A percentile compares a stretch with the other conserved stretches of the same genome.
These are phyloP conservation scores for Numida meleagris DNA, from an alignment of 2,113 vertebrate species.

Conservation along the genomic window DNA sequence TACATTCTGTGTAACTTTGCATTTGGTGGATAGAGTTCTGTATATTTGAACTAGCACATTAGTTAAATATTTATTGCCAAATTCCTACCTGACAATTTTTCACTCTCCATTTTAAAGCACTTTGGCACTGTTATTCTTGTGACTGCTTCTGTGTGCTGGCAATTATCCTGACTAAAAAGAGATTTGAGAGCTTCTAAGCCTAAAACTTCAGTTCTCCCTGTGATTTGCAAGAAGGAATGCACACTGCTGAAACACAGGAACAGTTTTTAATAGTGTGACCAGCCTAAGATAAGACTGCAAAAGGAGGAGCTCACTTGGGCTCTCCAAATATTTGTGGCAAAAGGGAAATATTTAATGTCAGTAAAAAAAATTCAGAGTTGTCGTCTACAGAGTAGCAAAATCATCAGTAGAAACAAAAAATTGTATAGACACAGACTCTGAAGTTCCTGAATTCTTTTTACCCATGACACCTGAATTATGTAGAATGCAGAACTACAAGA, in stretches of 20 bases:
- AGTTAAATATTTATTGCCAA: not conserved
- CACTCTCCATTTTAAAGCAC: not conserved
- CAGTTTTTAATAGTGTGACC: not conserved
- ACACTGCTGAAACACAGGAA: not conserved
- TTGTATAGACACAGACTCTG: not conserved
- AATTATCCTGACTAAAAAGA: constrained; percentile 51
- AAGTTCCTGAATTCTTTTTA: not conserved
- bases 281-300: not conserved
- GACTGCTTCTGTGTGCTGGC: not conserved
- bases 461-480: not conserved
- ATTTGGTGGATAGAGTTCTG: not conserved
- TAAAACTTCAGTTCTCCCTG: not conserved
- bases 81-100: not conserved
- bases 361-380: not conserved
- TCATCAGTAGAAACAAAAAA: not conserved
- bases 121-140: not conserved
- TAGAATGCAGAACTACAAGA: not conserved
- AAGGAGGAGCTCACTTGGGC: not conserved
- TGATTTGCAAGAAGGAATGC: not conserved
- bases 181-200: not conserved
- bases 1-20: not conserved
- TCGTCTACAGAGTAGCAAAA: not conserved
- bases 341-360: not conserved
- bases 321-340: not conserved
- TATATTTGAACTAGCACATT: not conserved